Evolutionary conservation across 2,888 invertebrate species (phyloP), one percentile per base, ranked within the genome.

Genomic region (Scrobipalpa atriplicella): DNA sequence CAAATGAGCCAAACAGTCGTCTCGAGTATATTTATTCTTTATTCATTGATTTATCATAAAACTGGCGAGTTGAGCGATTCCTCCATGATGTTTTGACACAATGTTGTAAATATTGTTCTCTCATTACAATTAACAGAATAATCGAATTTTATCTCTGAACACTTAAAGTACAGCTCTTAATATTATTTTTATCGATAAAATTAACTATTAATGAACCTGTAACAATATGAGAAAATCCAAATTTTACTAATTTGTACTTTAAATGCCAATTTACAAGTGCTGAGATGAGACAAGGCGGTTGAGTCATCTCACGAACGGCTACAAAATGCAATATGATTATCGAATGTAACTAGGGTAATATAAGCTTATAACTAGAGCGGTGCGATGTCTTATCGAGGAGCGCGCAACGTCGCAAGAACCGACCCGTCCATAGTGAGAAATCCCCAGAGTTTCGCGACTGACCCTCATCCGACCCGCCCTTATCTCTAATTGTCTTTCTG

Each of bases 241-340:
- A 91, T 89, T 92, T 91, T 90, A 92, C 92, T 91, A 90, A 89
- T 92, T 92, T 92, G 92, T 92, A 92, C 92, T 92, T 92, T 92
- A 92, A 92, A 91, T 92, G 92, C 91, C 91, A 90, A 91, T 91
- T 85, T 86, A 89, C 90, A 90, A 81, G 89, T 88, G 85, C 84
- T 81, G 90, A 90, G 90, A 89, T 87, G 91, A 86, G 74, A 85
- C 91, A 85, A 84, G 80, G 82, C 80, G 77, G 77, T 84, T 85
- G 86, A 80, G 81, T 87, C 91, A 89, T 84, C 91, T 88, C 91
- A 85, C 83, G 38, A 58, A 85, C 86, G 86, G 82, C 84, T 86
- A 87, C 84, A 82, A 82, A 84, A 87, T 82, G 84, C 88, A 82
- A 83, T 82, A 86, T 81, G 84, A 85, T 83, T 81, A 83, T 84